Base-by-base conservation (phyloP, 1,140 invertebrate species). In the Zophobas atratus region DNA sequence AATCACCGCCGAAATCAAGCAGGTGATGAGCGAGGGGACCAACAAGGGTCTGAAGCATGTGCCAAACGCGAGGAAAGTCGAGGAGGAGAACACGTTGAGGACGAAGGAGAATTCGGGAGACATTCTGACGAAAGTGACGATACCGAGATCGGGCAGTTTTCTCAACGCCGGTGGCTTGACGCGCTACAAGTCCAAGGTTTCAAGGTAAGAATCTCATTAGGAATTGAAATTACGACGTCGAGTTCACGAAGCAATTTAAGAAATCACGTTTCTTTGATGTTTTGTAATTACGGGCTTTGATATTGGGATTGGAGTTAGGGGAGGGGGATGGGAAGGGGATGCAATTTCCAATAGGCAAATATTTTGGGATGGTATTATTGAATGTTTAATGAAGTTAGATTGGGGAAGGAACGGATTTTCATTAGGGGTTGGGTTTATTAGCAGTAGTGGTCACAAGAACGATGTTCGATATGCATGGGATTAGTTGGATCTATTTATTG, bases 91-190 rank as follows among this genome's bases (percentile, higher is more conserved):
- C 4, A 43, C 34, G n/a, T 20, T 79, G 5, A 70, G 75, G 84
- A 88, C 51, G 76, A 87, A 48, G 86, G 88, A 82, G 82, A 89
- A 73, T 87, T 88, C 70, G 75, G 94, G 95, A 1, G 94, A 96
- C 84, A 92, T 95, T 77, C 86, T 96, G 76, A 96, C 94, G 0
- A 93, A 94, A 84, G 94, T 96, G 3, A 94, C 94, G 33, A 92
- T 96, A 82, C 94, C 94, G 4, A 89, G 94, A 81, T 94, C 94
- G 70, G 92, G 93, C 0, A 96, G 94, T 83, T 96, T 96, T 81
- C 86, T 96, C 0, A 95, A 94, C 82, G 91, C 93, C 32, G 92
- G 92, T n/a, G 92, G 92, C 5, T 86, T 92, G 48, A 92, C 90
- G 32, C 88, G 91, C 75, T 92, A 93, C 82, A 93, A 93, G 85